These are phyloP conservation scores for Drosophila ercepeae DNA, from an alignment of 1,140 invertebrate species.

Conservation along the genomic window DNA sequence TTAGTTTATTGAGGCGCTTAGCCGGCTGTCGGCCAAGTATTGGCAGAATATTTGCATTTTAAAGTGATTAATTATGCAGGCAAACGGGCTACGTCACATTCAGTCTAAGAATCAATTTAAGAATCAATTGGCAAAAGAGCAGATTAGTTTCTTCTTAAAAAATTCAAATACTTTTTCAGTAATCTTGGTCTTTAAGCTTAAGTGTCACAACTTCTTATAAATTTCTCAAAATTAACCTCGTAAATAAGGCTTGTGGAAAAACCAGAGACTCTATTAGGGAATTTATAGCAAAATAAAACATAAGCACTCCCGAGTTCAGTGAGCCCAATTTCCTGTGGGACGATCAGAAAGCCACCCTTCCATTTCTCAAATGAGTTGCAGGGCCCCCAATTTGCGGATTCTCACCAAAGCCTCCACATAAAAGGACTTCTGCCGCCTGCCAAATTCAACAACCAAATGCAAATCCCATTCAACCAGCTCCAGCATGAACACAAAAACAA, in stretches of 20 bases:
- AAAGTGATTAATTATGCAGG: conserved; percentile 62
- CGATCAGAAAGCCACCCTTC: conserved; percentile 9
- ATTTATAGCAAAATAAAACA: conserved; percentile 8
- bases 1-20: conserved; percentile 65
- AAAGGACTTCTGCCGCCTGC: conserved; percentile 35
- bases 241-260: neutral
- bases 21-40: conserved; percentile 24
- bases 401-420: conserved; percentile 33
- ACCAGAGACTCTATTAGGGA: neutral
- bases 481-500: neutral
- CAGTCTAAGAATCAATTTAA: conserved; percentile 19
- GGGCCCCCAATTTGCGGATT: conserved; percentile 22
- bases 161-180: too few relatives aligned
- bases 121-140: neutral
- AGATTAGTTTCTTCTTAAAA: too few relatives aligned
- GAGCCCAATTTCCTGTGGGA: neutral
- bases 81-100: conserved; percentile 1
- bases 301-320: conserved; percentile 16
- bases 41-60: conserved; percentile 64
- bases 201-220: neutral
- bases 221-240: neutral
- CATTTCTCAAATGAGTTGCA: conserved; percentile 30
- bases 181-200: too few relatives aligned
- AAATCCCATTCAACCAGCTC: conserved; percentile 31
- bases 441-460: conserved; percentile 41